Evolutionary conservation across 2,113 vertebrate genomes (phyloP), one percentile per base, ranked within the genome.

Genomic region (Etheostoma cragini): DNA sequence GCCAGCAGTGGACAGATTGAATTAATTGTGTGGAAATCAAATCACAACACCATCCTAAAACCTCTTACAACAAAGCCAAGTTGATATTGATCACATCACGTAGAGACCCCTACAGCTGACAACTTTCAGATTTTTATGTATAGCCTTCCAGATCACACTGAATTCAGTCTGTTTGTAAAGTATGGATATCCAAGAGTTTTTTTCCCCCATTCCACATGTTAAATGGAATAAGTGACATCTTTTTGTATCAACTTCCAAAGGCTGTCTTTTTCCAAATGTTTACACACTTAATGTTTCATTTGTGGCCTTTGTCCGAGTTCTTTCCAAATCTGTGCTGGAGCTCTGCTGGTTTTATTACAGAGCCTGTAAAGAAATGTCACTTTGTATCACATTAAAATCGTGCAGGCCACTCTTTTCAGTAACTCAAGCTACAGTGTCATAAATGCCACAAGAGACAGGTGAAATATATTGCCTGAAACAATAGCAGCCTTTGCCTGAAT

Each of bases 321-420:
- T 67, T 30, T 65, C 35, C 54, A 22, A 58, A 4, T 81, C 35
- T 3, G 15, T 17, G 19, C 60, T 60, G 38, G n/a, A 75, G 57
- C 35, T 53, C 21, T 74, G 49, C 53, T 72, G 52, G 64, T 72
- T 82, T 82, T 80, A 72, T 72, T 58, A 50, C 64, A 0, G 2
- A 24, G 72, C 60, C 73, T 82, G 77, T 50, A 24, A 13, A 66
- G 57, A 81, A 86, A 84, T 85, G 88, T 93, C 89, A 81, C 74
- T 84, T 90, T 72, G 63, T 76, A 86, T 90, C 73, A 83, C 58
- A 69, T 72, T 86, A 86, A 93, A 69, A 75, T 76, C 46, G 1
- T 61, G 62, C 89, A 92, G 85, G 35, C 76, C 62, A 15, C 49
- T 35, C 76, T 66, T 83, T 87, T 86, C 76, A 75, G 86, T 74